Conservation (phyloP, 2,888 invertebrate genomes). For the Tachystola acroxantha region DNA sequence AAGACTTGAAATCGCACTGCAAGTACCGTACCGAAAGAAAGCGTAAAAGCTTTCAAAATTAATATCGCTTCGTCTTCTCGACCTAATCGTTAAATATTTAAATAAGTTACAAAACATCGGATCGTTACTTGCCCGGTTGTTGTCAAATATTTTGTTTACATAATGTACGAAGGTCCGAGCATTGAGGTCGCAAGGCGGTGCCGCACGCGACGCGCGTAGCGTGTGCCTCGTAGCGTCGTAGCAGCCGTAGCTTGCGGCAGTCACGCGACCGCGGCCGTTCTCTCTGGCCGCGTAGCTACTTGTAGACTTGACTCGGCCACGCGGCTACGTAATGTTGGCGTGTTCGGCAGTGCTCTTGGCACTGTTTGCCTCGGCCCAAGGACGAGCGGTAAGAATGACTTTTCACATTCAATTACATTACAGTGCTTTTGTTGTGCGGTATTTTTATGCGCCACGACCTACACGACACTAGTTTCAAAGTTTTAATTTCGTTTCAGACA, state of each 20-base stretch:
- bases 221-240: slow-evolving; percentile 22
- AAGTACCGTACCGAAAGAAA: no score
- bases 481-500: neutral
- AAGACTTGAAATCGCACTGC: no score
- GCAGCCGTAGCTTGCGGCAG: slow-evolving; percentile 56
- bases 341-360: slow-evolving; percentile 56
- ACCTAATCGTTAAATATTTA: neutral
- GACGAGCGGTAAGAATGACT: slow-evolving; percentile 68
- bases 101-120: slow-evolving; percentile 2
- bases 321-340: slow-evolving; percentile 58
- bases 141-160: slow-evolving; percentile 67
- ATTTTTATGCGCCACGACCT: slow-evolving; percentile 17
- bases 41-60: neutral
- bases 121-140: slow-evolving; percentile 28
- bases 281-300: slow-evolving; percentile 39
- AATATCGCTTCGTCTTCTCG: neutral
- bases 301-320: slow-evolving; percentile 36
- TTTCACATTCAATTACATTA: slow-evolving; percentile 26
- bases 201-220: slow-evolving; percentile 22
- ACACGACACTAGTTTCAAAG: slow-evolving; percentile 20
- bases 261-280: slow-evolving; percentile 56
- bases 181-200: slow-evolving; percentile 18
- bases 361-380: slow-evolving; percentile 62
- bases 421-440: slow-evolving; percentile 13
- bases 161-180: slow-evolving; percentile 50